Evolutionary conservation across 2,113 vertebrate species (phyloP).

Genomic region (Paradisaea rubra): DNA sequence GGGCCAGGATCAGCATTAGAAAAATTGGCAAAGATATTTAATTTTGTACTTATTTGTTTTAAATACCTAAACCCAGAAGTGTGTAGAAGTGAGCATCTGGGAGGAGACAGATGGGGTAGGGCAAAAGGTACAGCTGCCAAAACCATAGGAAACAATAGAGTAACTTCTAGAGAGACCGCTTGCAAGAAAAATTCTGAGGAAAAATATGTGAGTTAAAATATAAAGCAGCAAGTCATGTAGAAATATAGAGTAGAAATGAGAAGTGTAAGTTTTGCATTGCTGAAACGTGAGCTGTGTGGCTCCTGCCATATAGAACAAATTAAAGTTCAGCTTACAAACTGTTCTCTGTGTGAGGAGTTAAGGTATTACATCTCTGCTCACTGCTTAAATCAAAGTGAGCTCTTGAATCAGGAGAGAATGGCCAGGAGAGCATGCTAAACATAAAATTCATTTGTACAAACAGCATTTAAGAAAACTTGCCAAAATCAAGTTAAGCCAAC

Average conservation of each 20-base stretch:
- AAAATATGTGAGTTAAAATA: neutral
- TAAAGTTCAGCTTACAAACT: neutral
- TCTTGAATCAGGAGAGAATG: neutral
- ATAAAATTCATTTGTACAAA: neutral
- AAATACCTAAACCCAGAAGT: neutral
- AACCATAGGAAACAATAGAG: neutral
- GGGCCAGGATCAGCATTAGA: neutral
- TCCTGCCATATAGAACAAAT: neutral
- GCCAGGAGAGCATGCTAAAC: neutral
- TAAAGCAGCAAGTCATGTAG: neutral
- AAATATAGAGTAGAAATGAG: neutral
- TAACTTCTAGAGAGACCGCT: neutral
- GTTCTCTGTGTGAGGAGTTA: neutral
- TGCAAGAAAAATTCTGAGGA: neutral
- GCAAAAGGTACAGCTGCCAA: neutral
- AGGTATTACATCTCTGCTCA: neutral
- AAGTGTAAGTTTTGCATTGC: neutral
- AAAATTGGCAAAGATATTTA: constrained; percentile 13
- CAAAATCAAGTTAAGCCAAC: neutral
- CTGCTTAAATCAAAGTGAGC: neutral
- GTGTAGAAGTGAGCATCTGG: constrained; percentile 18
- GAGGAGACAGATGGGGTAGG: constrained; percentile 14
- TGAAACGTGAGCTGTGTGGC: neutral
- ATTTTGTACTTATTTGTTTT: neutral
- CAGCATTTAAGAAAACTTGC: neutral